phyloP scores from a whole-genome alignment of 2,888 invertebrate species.

The Parnassius glacialis region DNA sequence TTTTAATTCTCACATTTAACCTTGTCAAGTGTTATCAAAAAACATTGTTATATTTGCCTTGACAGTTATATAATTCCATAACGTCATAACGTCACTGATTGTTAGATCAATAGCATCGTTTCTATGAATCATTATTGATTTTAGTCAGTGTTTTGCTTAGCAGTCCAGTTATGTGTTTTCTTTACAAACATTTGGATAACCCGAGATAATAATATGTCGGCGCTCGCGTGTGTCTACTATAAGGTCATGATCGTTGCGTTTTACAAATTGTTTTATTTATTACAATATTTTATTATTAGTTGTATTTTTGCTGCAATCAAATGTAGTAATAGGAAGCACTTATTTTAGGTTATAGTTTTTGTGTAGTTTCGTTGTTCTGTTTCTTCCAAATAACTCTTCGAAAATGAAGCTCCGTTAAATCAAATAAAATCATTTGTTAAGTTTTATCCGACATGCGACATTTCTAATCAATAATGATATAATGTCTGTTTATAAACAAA shows the following conservation, averaged over 20 bases:
- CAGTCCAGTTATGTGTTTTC: constrained; percentile 44
- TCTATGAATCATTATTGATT: constrained; percentile 59
- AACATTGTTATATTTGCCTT: background rate
- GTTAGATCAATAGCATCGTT: background rate
- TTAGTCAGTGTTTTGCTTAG: constrained; percentile 47
- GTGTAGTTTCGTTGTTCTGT: too few relatives aligned
- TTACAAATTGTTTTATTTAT: background rate
- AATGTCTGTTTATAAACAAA: too few relatives aligned
- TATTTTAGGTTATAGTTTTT: too few relatives aligned
- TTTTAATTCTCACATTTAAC: background rate
- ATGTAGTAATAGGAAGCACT: too few relatives aligned
- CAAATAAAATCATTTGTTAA: too few relatives aligned
- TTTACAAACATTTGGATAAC: constrained; percentile 48
- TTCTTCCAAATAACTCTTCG: too few relatives aligned
- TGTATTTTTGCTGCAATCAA: too few relatives aligned
- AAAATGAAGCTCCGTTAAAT: too few relatives aligned
- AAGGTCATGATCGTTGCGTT: constrained; percentile 42
- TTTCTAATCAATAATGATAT: too few relatives aligned
- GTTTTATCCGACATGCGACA: too few relatives aligned
- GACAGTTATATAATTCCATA: constrained; percentile 8
- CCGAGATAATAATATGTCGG: constrained; percentile 40
- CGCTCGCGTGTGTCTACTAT: constrained; percentile 34
- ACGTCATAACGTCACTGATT: background rate
- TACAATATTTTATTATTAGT: too few relatives aligned
- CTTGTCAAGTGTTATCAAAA: background rate